Evolutionary conservation across 1,140 invertebrate species (phyloP).

Genomic region (Megathymus violae): DNA sequence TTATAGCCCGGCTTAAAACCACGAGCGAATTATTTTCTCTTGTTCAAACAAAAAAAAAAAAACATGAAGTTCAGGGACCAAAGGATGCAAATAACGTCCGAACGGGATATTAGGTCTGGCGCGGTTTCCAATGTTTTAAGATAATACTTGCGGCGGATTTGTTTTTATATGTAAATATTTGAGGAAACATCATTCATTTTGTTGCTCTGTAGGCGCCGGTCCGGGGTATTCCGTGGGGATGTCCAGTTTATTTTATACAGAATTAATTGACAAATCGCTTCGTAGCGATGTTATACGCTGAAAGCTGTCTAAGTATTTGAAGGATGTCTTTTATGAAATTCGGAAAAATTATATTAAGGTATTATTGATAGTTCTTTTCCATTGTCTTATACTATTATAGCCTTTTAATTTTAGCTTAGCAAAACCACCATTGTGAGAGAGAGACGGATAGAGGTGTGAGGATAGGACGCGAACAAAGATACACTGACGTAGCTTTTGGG

Average conservation of each 20-base stretch:
- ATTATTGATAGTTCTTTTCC: too few relatives aligned
- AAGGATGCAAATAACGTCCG: conserved; percentile 37
- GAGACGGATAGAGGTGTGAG: too few relatives aligned
- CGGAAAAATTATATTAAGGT: too few relatives aligned
- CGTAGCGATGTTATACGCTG: too few relatives aligned
- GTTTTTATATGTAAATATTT: conserved; percentile 30
- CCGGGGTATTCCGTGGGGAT: neutral
- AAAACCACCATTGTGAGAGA: too few relatives aligned
- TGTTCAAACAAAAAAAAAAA: conserved; percentile 39
- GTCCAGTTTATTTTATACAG: neutral
- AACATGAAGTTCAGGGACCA: conserved; percentile 28
- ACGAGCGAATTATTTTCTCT: conserved; percentile 43
- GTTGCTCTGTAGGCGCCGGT: conserved; percentile 1
- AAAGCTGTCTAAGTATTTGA: too few relatives aligned
- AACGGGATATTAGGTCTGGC: conserved; percentile 28
- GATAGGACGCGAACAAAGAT: too few relatives aligned
- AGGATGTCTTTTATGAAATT: too few relatives aligned
- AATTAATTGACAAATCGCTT: conserved; percentile 4
- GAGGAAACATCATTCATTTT: conserved; percentile 6
- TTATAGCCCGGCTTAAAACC: conserved; percentile 66
- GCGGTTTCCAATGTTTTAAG: conserved; percentile 32
- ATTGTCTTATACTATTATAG: too few relatives aligned
- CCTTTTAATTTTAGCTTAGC: too few relatives aligned
- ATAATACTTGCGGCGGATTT: conserved; percentile 22
- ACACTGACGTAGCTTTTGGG: too few relatives aligned